Evolutionary conservation across 2,797 vertebrate genomes (phyloP), one percentile per base, ranked within the genome.

Genomic region (Mus spretus): DNA sequence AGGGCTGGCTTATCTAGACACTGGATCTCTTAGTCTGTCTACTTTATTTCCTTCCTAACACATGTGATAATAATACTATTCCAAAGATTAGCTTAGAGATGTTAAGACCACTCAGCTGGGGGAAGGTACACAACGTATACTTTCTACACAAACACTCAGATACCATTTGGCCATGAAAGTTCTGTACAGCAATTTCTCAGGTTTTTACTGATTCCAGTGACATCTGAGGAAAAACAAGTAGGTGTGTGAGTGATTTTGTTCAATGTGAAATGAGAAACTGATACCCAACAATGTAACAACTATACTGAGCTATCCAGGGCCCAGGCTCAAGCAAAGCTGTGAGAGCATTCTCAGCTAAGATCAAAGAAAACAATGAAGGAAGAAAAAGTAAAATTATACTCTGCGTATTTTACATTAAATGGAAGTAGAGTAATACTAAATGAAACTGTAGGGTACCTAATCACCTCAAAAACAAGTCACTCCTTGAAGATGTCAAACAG

Each of bases 1-100:
- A 95, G 88, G 53, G 79, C 72, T 91, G 84, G 94, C 94, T 97
- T 97, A 96, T 91, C 86, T 87, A 89, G 85, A 89, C 79, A 93
- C 75, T 95, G 47, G 75, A 67, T 96, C n/a, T 12, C 91, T 81
- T 65, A 79, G 72, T 74, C 63, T 80, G 81, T 79, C 80, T 78
- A 75, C 77, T 94, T 34, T 74, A 89, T 90, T 96, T 95, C 78
- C 82, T 93, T 92, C 94, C 86, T 90, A 77, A 22, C 63, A 77
- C 85, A 44, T 40, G 79, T 34, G 90, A 83, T 77, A 96, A 94
- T 61, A 79, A 67, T 31, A n/a, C 65, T 70, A 50, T 47, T 77
- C 79, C 67, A 74, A 89, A 87, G 90, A 88, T 50, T 61, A 75
- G 84, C 72, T 70, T 31, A 67, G 81, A 59, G 47, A 53, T 7